Base-by-base conservation (phyloP, 2,888 invertebrate genomes). In the Tinea semifulvella region DNA sequence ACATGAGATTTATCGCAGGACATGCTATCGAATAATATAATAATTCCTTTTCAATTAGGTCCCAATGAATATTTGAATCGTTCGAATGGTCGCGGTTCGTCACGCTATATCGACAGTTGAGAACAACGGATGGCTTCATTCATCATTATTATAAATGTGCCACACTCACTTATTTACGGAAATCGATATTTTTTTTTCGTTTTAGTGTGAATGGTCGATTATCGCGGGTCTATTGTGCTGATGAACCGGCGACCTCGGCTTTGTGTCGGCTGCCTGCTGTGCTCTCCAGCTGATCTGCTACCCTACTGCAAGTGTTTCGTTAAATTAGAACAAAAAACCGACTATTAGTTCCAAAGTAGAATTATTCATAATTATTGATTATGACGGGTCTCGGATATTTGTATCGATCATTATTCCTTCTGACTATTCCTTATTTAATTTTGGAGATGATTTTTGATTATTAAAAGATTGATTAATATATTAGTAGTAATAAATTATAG, bases 121-220 rank as follows among this genome's bases (percentile, higher is more conserved):
- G 65, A 67, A 65, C 71, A 65, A 54, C 67, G 70, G 69, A 70
- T 68, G 65, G 60, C 57, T 60, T 74, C 74, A 80, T 80, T 79
- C 79, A 80, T 79, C 80, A 77, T 75, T 79, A 79, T 79, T 77
- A 79, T 77, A 75, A 79, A 79, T 79, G 79, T 74, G 74, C 70
- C 63, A 73, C 79, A 77, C 75, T 79, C 77, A 65, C 77, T 80
- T 80, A 80, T 79, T 80, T 79, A 80, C 79, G 79, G 80, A 80
- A 79, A 80, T 80, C 80, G 79, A 77, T 80, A 76, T 80, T 79
- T 80, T 80, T 79, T 80, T 79, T 72, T 70, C 69, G 72, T 68
- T 71, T 68, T 71, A 65, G 61, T 66, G 68, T 76, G 72, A 75
- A 80, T 76, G 61, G 61, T 56, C 56, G 61, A 57, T 68, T 72